phyloP scores from a whole-genome alignment of 2,797 vertebrate genomes.

The Adrianichthys oophorus region DNA sequence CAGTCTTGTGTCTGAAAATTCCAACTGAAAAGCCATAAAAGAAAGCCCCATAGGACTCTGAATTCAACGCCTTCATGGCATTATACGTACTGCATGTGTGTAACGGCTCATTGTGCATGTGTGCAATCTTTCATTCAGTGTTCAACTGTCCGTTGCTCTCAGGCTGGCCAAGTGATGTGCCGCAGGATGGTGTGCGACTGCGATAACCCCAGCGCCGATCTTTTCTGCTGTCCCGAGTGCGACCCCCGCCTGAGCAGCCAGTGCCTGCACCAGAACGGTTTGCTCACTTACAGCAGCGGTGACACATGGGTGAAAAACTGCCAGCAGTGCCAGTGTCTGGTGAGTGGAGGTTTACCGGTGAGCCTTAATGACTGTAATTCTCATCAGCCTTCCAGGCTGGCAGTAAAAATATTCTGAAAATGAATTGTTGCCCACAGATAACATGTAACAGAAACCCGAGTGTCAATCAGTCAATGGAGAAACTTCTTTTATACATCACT shows the following conservation, averaged over 20 bases:
- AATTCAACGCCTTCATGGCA: constrained; percentile 17
- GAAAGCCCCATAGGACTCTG: constrained; percentile 12
- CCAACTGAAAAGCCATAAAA: constrained; percentile 12
- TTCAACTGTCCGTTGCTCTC: constrained; percentile 20
- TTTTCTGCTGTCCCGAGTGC: constrained; percentile 98
- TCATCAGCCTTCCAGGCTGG: constrained; percentile 5
- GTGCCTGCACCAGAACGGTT: constrained; percentile 94
- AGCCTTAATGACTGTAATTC: background rate
- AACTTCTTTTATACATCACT: no score
- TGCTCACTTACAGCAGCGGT: constrained; percentile 90
- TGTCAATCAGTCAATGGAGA: constrained; percentile 27
- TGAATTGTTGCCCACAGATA: constrained; percentile 28
- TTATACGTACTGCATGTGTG: constrained; percentile 45
- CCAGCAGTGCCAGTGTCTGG: constrained; percentile 96
- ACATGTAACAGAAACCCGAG: constrained; percentile 27
- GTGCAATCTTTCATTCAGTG: constrained; percentile 4
- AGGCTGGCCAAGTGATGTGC: constrained; percentile 96
- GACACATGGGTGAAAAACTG: constrained; percentile 97
- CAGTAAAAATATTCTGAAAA: constrained; percentile 7
- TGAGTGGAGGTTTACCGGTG: constrained; percentile 63
- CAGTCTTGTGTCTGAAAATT: background rate
- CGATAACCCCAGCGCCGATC: constrained; percentile 94
- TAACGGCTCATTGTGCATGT: constrained; percentile 39
- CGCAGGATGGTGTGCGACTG: constrained; percentile 98
- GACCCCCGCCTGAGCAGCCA: constrained; percentile 95